Evolutionary conservation across 2,113 vertebrate species (phyloP).

Genomic region (Plecturocebus donacophilus): DNA sequence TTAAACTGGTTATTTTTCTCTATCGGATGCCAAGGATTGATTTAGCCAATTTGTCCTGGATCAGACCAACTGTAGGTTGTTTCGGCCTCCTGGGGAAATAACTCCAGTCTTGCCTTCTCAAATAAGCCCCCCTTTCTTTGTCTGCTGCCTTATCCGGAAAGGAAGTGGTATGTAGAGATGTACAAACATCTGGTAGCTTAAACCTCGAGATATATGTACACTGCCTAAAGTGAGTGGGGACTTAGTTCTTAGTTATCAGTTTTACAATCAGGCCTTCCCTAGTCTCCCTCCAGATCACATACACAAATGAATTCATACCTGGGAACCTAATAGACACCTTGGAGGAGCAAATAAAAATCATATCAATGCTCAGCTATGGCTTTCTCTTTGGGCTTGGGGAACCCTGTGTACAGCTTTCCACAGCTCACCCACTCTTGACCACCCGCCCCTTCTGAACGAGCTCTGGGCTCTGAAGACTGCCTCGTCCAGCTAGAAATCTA

Average conservation of each 20-base stretch:
- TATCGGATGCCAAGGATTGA: conserved; percentile 1
- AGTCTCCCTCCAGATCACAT: not conserved
- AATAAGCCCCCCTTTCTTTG: conserved; percentile 20
- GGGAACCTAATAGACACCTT: not conserved
- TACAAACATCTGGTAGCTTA: conserved; percentile 2
- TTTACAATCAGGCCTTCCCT: conserved; percentile 10
- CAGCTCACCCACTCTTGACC: not conserved
- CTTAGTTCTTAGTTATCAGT: conserved; percentile 43
- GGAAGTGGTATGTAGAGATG: conserved; percentile 9
- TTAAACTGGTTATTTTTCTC: conserved; percentile 6
- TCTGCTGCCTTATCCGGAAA: conserved; percentile 27
- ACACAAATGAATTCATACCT: conserved; percentile 11
- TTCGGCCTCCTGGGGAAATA: conserved; percentile 1
- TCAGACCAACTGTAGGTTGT: not conserved
- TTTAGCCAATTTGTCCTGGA: not conserved
- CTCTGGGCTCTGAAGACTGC: not conserved
- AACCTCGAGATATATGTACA: not conserved
- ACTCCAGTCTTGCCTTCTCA: not conserved
- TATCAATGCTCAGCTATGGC: not conserved
- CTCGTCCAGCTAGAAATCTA: not conserved
- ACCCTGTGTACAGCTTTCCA: not conserved
- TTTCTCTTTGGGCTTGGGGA: not conserved
- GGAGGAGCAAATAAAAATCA: conserved; percentile 39
- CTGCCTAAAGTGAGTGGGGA: not conserved
- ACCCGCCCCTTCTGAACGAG: not conserved